A percentile compares a stretch with the other conserved stretches of the same genome.
These are phyloP conservation scores for Caenorhabditis japonica DNA, from an alignment of 2,888 invertebrate species.

Conservation along the genomic window DNA sequence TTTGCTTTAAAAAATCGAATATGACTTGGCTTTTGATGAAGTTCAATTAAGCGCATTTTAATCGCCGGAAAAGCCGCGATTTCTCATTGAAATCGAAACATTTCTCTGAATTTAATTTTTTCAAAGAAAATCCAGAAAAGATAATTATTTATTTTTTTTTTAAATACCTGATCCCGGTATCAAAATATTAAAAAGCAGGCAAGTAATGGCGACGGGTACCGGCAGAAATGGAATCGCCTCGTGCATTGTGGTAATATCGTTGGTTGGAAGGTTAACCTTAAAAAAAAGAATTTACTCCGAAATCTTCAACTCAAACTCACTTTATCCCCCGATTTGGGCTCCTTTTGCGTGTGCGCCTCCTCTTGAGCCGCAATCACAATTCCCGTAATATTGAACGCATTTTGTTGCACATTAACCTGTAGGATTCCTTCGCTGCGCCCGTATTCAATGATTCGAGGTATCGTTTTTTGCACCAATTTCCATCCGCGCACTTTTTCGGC, in stretches of 20 bases:
- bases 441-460: slow-evolving; percentile 75
- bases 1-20: too few species aligned
- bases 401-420: slow-evolving; percentile 54
- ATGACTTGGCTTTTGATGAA: too few species aligned
- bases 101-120: too few species aligned
- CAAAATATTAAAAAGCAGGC: slow-evolving; percentile 85
- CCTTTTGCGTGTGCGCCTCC: slow-evolving; percentile 73
- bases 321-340: slow-evolving; percentile 73
- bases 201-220: slow-evolving; percentile 88
- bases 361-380: slow-evolving; percentile 75
- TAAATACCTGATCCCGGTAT: slow-evolving; percentile 85
- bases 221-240: slow-evolving; percentile 93
- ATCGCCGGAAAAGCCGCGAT: too few species aligned
- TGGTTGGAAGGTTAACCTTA: slow-evolving; percentile 74
- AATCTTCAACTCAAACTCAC: slow-evolving; percentile 26
- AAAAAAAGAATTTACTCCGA: not conserved
- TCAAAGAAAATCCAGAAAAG: too few species aligned
- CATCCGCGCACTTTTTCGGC: slow-evolving; percentile 70
- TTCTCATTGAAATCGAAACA: too few species aligned
- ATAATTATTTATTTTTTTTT: too few species aligned
- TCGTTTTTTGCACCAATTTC: slow-evolving; percentile 72
- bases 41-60: too few species aligned
- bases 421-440: slow-evolving; percentile 76
- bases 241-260: slow-evolving; percentile 85
- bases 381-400: slow-evolving; percentile 74